phyloP scores from a whole-genome alignment of 2,113 vertebrate genomes.

The Brachypodius melanocephalos region DNA sequence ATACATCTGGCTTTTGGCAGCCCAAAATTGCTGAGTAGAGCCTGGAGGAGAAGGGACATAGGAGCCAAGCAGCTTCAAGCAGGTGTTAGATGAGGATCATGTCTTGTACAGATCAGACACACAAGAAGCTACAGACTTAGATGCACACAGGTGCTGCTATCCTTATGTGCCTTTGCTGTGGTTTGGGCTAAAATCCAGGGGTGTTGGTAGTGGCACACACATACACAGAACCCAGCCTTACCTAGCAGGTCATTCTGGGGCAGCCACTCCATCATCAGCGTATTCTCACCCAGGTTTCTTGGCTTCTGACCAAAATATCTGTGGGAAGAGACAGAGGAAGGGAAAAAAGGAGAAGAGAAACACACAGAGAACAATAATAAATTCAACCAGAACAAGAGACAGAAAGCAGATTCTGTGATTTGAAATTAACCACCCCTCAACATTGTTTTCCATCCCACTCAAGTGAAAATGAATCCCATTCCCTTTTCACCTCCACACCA shows the following conservation, averaged over 20 bases:
- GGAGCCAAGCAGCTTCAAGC: background rate
- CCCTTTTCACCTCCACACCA: slow-evolving; percentile 64
- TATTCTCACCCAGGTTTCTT: slow-evolving; percentile 58
- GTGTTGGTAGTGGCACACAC: background rate
- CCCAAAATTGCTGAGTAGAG: background rate
- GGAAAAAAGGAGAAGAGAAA: background rate
- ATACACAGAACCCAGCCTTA: slow-evolving; percentile 1
- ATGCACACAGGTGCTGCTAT: background rate
- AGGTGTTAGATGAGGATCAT: background rate
- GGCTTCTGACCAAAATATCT: slow-evolving; percentile 67
- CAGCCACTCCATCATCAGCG: slow-evolving; percentile 58
- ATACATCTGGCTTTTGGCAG: background rate
- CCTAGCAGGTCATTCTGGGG: slow-evolving; percentile 66
- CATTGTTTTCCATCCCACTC: background rate
- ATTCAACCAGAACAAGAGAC: background rate
- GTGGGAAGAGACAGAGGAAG: background rate
- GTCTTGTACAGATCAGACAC: background rate
- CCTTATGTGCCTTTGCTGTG: background rate
- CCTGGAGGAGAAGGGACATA: background rate
- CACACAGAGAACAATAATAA: background rate
- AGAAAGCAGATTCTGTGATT: background rate
- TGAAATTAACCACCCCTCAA: background rate
- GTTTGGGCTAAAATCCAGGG: slow-evolving; percentile 12
- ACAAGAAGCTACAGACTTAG: background rate
- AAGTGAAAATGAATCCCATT: background rate